phyloP scores from a whole-genome alignment of 2,888 invertebrate species.

The Drosophila sordidula region DNA sequence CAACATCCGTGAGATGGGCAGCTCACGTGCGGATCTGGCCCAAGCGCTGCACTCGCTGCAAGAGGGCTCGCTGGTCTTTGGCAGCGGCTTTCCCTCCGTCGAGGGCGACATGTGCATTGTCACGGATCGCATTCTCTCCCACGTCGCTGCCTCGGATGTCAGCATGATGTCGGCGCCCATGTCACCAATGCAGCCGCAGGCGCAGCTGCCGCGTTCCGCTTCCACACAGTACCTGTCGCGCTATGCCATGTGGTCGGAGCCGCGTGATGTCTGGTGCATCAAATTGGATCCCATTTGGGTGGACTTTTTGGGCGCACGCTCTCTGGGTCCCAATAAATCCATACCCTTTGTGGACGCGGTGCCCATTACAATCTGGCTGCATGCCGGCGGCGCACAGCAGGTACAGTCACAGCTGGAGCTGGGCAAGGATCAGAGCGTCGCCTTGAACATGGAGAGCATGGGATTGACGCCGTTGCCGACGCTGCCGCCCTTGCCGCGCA shows the following conservation, averaged over 20 bases:
- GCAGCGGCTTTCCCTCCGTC: conserved; percentile 91
- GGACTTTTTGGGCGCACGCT: conserved; percentile 94
- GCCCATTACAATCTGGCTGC: conserved; percentile 94
- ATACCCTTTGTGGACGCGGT: conserved; percentile 94
- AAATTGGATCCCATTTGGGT: conserved; percentile 96
- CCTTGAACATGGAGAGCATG: conserved; percentile 67
- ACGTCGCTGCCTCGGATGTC: conserved; percentile 87
- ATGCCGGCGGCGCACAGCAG: conserved; percentile 71
- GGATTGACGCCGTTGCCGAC: conserved; percentile 65
- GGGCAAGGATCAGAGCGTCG: conserved; percentile 42
- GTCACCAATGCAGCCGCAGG: conserved; percentile 70
- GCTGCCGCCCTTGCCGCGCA: conserved; percentile 69
- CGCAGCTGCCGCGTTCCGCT: conserved; percentile 77
- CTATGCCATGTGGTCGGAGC: conserved; percentile 91
- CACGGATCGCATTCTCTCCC: conserved; percentile 92
- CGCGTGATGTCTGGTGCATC: conserved; percentile 95
- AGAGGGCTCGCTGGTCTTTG: conserved; percentile 90
- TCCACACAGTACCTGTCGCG: conserved; percentile 83
- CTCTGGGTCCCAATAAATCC: conserved; percentile 89
- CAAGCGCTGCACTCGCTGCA: conserved; percentile 92
- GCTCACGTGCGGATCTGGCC: conserved; percentile 91
- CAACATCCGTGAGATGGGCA: conserved; percentile 87
- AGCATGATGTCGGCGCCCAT: conserved; percentile 57
- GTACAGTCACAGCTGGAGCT: conserved; percentile 60
- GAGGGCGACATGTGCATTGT: conserved; percentile 90